Conservation (phyloP, 2,797 vertebrate genomes). For the Phalanger gymnotis region DNA sequence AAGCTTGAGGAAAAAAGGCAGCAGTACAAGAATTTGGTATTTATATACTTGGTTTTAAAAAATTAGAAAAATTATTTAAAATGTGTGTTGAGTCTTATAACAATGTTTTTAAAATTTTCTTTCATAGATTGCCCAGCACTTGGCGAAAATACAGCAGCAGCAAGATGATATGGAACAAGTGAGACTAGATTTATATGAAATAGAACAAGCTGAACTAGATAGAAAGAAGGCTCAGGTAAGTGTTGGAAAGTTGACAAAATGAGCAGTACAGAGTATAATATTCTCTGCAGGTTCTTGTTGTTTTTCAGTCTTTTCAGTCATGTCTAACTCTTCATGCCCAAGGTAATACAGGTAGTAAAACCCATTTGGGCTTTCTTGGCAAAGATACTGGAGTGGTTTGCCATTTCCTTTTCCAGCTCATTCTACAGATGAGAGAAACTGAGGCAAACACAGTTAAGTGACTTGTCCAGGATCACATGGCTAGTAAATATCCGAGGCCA, state of each 20-base stretch:
- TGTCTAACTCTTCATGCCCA: not conserved
- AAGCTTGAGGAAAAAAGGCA: conserved; percentile 89
- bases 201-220: conserved; percentile 89
- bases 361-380: not conserved
- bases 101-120: conserved; percentile 23
- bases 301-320: not conserved
- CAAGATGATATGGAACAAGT: conserved; percentile 91
- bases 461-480: not conserved
- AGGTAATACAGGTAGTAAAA: no score
- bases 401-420: not conserved
- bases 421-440: not conserved
- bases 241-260: not conserved
- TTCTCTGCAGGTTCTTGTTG: not conserved
- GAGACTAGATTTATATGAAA: conserved; percentile 89
- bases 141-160: conserved; percentile 86
- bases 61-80: not conserved
- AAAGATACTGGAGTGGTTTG: not conserved
- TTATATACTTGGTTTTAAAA: not conserved
- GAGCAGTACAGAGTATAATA: not conserved
- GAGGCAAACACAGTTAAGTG: not conserved
- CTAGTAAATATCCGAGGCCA: not conserved
- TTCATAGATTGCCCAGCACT: conserved; percentile 88
- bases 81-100: conserved; percentile 25
- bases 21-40: conserved; percentile 88
- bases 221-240: conserved; percentile 90